These are phyloP conservation scores for Rhinichthys osculus DNA, from an alignment of 2,797 vertebrate species.

Conservation along the genomic window DNA sequence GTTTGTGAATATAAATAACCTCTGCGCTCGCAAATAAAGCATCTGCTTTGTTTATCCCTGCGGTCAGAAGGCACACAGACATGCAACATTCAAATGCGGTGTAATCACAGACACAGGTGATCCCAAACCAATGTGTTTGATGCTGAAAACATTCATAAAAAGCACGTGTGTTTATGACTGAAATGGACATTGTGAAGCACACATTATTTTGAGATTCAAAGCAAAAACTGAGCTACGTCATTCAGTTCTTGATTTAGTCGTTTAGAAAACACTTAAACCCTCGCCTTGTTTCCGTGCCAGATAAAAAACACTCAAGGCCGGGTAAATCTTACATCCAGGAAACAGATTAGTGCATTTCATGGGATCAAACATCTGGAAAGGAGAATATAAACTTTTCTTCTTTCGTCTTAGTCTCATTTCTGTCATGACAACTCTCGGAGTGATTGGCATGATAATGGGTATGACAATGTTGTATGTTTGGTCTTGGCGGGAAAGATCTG, in stretches of 20 bases:
- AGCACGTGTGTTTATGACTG: background rate
- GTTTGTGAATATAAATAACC: conserved; percentile 12
- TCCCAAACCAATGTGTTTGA: background rate
- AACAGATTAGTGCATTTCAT: background rate
- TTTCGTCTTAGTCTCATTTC: background rate
- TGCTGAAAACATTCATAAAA: background rate
- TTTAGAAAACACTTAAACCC: background rate
- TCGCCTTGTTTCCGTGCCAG: background rate
- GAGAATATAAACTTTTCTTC: conserved; percentile 20
- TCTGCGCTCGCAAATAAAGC: conserved; percentile 24
- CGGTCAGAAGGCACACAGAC: background rate
- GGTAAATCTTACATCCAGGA: background rate
- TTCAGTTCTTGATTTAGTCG: background rate
- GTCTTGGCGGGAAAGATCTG: too few relatives aligned
- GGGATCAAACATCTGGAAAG: conserved; percentile 17
- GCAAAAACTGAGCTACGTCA: background rate
- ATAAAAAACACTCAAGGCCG: background rate
- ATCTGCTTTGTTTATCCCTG: conserved; percentile 27
- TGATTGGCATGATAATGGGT: too few relatives aligned
- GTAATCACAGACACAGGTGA: conserved; percentile 13
- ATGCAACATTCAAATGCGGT: conserved; percentile 23
- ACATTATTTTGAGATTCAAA: background rate
- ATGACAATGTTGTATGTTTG: too few relatives aligned
- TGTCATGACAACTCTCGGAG: background rate
- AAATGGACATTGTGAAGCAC: background rate